Evolutionary conservation across 92 coral and sea anemone genomes (phyloP).

Genomic region (Umimayanthus kanabou): DNA sequence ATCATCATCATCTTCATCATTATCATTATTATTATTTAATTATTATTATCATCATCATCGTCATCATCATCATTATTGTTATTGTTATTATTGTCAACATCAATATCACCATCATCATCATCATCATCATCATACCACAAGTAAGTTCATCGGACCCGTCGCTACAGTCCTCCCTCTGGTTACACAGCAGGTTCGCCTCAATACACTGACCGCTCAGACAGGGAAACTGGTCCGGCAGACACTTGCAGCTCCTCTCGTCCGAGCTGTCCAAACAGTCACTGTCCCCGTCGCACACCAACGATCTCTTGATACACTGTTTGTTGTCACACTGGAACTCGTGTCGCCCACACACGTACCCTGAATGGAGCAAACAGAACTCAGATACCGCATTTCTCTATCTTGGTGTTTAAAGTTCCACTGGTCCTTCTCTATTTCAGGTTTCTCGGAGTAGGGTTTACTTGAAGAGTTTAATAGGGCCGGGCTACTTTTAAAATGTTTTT

Average conservation of each 20-base stretch:
- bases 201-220: conserved; percentile 11
- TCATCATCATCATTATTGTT: too few species aligned
- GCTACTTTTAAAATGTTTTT: too few species aligned
- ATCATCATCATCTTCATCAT: too few species aligned
- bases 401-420: too few species aligned
- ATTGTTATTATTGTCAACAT: too few species aligned
- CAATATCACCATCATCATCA: too few species aligned
- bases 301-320: conserved; percentile 6
- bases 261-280: conserved; percentile 14
- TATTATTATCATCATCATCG: too few species aligned
- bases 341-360: background rate
- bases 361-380: background rate
- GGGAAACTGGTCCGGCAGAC: conserved; percentile 27
- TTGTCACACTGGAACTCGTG: conserved; percentile 18
- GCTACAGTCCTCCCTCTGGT: background rate
- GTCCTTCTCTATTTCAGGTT: too few species aligned
- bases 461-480: too few species aligned
- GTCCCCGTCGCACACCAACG: conserved; percentile 21
- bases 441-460: too few species aligned
- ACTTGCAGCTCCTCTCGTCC: conserved; percentile 20
- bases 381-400: too few species aligned
- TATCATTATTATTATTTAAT: too few species aligned
- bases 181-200: conserved; percentile 7
- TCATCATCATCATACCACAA: background rate
- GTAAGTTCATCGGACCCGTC: conserved; percentile 7